These are phyloP conservation scores for Drosophila differens DNA, from an alignment of 2,888 invertebrate genomes.

Conservation along the genomic window DNA sequence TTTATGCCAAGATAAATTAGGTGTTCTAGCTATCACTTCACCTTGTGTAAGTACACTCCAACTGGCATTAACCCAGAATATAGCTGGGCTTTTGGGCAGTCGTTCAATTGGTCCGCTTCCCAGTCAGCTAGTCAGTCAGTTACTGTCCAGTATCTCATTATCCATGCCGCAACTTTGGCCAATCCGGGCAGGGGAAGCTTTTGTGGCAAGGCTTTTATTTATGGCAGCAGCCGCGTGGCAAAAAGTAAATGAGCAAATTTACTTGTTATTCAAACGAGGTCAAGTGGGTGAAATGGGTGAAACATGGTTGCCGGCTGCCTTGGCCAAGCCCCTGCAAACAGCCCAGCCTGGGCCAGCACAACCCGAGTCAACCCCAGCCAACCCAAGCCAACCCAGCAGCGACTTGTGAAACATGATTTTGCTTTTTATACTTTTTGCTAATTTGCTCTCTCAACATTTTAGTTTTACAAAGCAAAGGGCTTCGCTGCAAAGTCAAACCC, in stretches of 20 bases:
- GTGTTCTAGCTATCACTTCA: not conserved
- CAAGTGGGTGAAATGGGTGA: conserved; percentile 66
- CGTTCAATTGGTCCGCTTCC: not conserved
- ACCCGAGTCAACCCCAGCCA: conserved; percentile 1
- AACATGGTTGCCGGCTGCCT: conserved; percentile 18
- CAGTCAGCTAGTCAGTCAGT: conserved; percentile 18
- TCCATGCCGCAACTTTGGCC: conserved; percentile 39
- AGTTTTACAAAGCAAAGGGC: conserved; percentile 58
- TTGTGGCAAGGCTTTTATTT: conserved; percentile 56
- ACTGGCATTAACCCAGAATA: not conserved
- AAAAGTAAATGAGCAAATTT: conserved; percentile 65
- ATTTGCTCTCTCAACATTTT: conserved; percentile 72
- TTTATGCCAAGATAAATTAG: not conserved
- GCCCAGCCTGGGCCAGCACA: conserved; percentile 14
- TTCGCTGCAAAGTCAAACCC: conserved; percentile 18
- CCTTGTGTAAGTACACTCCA: not conserved
- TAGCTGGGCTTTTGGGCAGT: conserved; percentile 2
- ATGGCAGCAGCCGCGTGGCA: conserved; percentile 48
- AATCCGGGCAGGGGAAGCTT: conserved; percentile 12
- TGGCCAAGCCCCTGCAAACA: conserved; percentile 2
- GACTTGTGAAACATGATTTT: conserved; percentile 79
- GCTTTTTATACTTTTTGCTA: conserved; percentile 76
- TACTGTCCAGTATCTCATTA: conserved; percentile 50
- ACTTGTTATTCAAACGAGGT: conserved; percentile 77
- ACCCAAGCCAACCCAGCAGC: conserved; percentile 35